Evolutionary conservation across 2,888 invertebrate species (phyloP).

Genomic region (Trichogramma evanescens): DNA sequence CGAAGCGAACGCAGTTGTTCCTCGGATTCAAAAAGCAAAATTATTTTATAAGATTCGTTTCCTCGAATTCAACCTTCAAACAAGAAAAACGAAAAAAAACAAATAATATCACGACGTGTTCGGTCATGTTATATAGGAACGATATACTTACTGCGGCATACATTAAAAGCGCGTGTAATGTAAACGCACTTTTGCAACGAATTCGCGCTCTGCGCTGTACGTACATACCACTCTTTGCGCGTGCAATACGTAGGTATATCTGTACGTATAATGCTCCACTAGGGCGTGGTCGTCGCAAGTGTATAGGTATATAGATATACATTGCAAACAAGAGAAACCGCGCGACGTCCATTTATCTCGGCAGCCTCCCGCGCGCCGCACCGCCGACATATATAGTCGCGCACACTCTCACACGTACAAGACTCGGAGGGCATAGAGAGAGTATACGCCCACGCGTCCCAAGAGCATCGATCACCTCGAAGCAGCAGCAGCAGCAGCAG

Average conservation of each 20-base stretch:
- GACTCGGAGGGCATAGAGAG: too few relatives aligned
- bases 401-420: too few relatives aligned
- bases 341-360: constrained; percentile 50
- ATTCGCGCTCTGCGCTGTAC: constrained; percentile 16
- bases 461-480: constrained; percentile 48
- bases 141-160: constrained; percentile 12
- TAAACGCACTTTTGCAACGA: constrained; percentile 12
- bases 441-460: constrained; percentile 47
- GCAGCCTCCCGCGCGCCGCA: constrained; percentile 45
- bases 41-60: too few relatives aligned
- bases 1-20: too few relatives aligned
- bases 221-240: not conserved
- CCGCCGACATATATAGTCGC: too few relatives aligned
- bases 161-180: constrained; percentile 15
- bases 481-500: too few relatives aligned
- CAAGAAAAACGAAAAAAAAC: too few relatives aligned
- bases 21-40: too few relatives aligned
- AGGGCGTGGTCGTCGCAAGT: constrained; percentile 44
- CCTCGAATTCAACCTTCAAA: too few relatives aligned
- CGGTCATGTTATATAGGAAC: too few relatives aligned
- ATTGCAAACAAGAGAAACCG: constrained; percentile 42
- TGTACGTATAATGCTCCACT: constrained; percentile 26
- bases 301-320: not conserved
- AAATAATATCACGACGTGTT: too few relatives aligned
- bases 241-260: constrained; percentile 1